phyloP scores from a whole-genome alignment of 2,797 vertebrate genomes.

The Onychomys arenicola region DNA sequence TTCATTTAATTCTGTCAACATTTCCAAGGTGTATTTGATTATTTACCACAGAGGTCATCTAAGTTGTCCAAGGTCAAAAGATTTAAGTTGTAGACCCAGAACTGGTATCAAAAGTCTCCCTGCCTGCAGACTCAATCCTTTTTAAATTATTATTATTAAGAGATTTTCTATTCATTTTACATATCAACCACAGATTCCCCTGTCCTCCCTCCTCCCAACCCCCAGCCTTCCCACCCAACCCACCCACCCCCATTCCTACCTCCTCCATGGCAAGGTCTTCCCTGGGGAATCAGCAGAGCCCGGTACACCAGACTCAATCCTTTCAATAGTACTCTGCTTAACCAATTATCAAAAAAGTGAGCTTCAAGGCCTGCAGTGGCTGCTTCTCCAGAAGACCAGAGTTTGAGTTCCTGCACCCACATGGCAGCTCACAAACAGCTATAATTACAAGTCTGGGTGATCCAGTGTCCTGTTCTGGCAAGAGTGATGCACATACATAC shows the following conservation, averaged over 20 bases:
- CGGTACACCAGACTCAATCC: not conserved
- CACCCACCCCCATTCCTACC: too few species aligned
- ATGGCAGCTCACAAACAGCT: not conserved
- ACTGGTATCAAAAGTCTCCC: conserved; percentile 9
- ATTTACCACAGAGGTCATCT: not conserved
- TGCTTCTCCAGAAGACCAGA: not conserved
- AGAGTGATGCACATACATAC: not conserved
- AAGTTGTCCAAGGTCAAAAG: not conserved
- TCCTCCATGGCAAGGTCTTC: too few species aligned
- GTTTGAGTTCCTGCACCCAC: not conserved
- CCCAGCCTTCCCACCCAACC: too few species aligned
- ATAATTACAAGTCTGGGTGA: not conserved
- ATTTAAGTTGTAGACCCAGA: conserved; percentile 2
- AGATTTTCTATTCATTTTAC: too few species aligned
- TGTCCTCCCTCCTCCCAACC: too few species aligned
- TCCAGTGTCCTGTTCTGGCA: not conserved
- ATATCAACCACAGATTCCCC: too few species aligned
- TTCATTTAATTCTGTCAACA: conserved; percentile 53
- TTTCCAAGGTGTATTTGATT: not conserved
- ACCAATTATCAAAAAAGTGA: conserved; percentile 33
- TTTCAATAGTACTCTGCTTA: conserved; percentile 53
- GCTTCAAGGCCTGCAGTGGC: not conserved
- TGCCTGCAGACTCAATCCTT: not conserved
- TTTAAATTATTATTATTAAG: not conserved
- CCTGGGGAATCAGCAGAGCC: too few species aligned